Base-by-base conservation (phyloP, 2,797 vertebrate genomes). In the Sciurus carolinensis region DNA sequence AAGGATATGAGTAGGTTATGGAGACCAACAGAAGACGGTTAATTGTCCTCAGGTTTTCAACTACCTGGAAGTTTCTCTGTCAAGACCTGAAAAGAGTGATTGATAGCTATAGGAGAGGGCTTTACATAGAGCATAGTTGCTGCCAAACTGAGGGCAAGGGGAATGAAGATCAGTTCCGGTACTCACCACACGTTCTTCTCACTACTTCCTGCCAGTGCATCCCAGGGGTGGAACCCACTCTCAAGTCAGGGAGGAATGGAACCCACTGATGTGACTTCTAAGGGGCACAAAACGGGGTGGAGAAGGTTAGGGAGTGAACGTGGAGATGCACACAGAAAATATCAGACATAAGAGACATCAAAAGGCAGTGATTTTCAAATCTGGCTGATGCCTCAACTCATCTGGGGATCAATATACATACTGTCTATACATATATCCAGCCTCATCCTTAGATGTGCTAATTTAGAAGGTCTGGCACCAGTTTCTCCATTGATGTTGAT, bases 221-320 rank as follows among this genome's bases (percentile, higher is more conserved):
- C 26, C 54, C 12, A 2, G 10, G 36, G 42, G n/a, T 9, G 0
- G 0, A 39, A 76, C 24, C 84, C 72, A 52, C 3, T 6, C 1
- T 0, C 73, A 69, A 50, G 59, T 52, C 24, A n/a, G 9, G 52
- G 7, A 17, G 12, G 4, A n/a, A 52, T 22, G 36, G 44, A 14
- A 6, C 4, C 5, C 33, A n/a, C 0, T 8, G 13, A 33, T 7
- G n/a, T 18, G 1, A 13, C 10, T 76, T 57, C 39, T 72, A 6
- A 47, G 30, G 13, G 28, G 2, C 5, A 42, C 47, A 8, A 6
- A 52, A 28, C 13, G 18, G 33, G 50, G 7, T 5, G 2, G 64
- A 30, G 15, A 11, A 33, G 36, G 11, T 17, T 10, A 1, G 0
- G 39, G 52, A 59, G 8, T 33, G 5, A 4, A 17, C 24, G 10